phyloP scores from a whole-genome alignment of 35 echinoderm and acorn worm genomes.

The Strongylocentrotus purpuratus region DNA sequence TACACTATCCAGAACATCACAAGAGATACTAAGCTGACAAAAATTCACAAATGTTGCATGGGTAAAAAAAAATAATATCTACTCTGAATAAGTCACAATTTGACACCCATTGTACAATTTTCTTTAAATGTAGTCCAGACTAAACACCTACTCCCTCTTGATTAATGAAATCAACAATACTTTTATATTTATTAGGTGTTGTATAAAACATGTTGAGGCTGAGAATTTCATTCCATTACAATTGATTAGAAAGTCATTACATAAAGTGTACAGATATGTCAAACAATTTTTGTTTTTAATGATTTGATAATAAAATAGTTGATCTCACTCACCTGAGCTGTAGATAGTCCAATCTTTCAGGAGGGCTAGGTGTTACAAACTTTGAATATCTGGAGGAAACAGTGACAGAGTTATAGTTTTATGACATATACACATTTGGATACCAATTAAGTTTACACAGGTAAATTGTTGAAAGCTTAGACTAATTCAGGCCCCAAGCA shows the following conservation, averaged over 20 bases:
- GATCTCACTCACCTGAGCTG: constrained; percentile 51
- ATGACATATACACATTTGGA: neutral
- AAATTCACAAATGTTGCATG: too few species aligned
- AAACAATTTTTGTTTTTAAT: neutral
- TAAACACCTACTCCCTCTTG: too few species aligned
- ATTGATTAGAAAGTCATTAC: neutral
- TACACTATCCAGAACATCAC: too few species aligned
- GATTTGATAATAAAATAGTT: neutral
- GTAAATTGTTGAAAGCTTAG: neutral
- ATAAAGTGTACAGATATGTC: neutral
- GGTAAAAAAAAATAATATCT: too few species aligned
- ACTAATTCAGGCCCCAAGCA: neutral
- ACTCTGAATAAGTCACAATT: too few species aligned
- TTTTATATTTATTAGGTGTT: neutral
- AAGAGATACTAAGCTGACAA: too few species aligned
- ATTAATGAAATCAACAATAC: too few species aligned
- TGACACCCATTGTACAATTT: too few species aligned
- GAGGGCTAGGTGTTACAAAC: constrained; percentile 44
- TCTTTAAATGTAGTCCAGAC: too few species aligned
- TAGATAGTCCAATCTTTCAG: constrained; percentile 50
- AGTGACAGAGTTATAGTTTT: neutral
- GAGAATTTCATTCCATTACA: too few species aligned
- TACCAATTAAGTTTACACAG: too few species aligned
- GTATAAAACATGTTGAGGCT: neutral
- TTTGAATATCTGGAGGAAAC: constrained; percentile 61